These are phyloP conservation scores for Hypomecis atomaria DNA, from an alignment of 2,888 invertebrate genomes.

Conservation along the genomic window DNA sequence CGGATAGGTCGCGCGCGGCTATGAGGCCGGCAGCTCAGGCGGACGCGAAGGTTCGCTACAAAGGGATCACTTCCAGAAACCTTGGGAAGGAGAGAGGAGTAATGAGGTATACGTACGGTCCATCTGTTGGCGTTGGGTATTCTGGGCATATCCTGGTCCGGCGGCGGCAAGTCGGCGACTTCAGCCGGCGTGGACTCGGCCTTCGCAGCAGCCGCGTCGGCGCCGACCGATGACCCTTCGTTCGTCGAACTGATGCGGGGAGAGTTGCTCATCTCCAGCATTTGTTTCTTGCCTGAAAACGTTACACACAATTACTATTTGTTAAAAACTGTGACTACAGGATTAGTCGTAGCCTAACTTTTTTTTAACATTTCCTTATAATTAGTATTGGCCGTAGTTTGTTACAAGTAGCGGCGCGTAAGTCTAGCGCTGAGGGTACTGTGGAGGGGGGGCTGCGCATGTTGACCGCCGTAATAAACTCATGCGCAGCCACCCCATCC, in stretches of 20 bases:
- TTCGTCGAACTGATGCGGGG: constrained; percentile 75
- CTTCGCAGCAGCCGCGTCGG: constrained; percentile 38
- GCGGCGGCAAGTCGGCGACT: constrained; percentile 33
- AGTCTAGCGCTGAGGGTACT: too few relatives aligned
- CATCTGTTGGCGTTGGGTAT: constrained; percentile 69
- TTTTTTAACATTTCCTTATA: neutral
- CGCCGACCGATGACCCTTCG: constrained; percentile 68
- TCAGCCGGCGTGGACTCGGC: constrained; percentile 41
- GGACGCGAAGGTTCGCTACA: neutral
- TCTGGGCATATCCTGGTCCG: constrained; percentile 46
- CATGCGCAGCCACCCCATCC: too few relatives aligned
- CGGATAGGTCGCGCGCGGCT: too few relatives aligned
- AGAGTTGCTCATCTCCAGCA: constrained; percentile 58
- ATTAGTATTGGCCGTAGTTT: too few relatives aligned
- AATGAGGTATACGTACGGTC: constrained; percentile 60
- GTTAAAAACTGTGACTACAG: too few relatives aligned
- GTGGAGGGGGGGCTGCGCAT: too few relatives aligned
- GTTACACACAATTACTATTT: neutral
- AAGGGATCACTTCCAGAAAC: too few relatives aligned
- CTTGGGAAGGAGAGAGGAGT: neutral
- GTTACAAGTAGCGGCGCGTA: too few relatives aligned
- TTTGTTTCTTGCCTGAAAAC: constrained; percentile 82
- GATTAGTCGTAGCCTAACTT: too few relatives aligned
- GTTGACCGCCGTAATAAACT: too few relatives aligned
- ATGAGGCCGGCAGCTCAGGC: too few relatives aligned